Evolutionary conservation across 2,113 vertebrate genomes (phyloP).

Genomic region (Amphiprion ocellaris): DNA sequence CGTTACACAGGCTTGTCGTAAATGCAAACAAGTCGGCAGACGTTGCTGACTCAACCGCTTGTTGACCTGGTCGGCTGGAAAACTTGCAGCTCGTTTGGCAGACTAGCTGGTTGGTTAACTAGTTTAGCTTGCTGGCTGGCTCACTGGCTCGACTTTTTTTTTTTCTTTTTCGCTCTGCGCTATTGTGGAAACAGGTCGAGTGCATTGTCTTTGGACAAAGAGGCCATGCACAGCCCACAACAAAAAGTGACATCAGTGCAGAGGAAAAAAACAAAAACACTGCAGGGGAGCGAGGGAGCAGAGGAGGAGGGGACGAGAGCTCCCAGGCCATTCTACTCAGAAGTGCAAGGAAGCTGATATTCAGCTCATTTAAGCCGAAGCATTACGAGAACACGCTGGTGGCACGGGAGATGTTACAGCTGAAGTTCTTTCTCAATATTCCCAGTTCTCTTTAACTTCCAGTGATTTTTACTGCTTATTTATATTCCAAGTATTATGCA

Average conservation of each 20-base stretch:
- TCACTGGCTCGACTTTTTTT: not conserved
- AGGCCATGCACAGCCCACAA: slow-evolving; percentile 68
- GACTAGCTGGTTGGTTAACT: slow-evolving; percentile 30
- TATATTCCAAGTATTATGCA: not conserved
- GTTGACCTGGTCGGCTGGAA: slow-evolving; percentile 21
- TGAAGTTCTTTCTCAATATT: slow-evolving; percentile 28
- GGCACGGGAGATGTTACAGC: slow-evolving; percentile 16
- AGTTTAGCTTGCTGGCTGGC: not conserved
- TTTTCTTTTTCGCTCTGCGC: slow-evolving; percentile 26
- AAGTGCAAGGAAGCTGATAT: slow-evolving; percentile 66
- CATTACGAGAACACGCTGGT: slow-evolving; percentile 44
- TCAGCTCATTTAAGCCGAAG: slow-evolving; percentile 47
- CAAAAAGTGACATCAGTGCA: slow-evolving; percentile 80
- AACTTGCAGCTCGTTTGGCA: not conserved
- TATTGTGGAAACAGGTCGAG: slow-evolving; percentile 75
- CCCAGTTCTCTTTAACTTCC: not conserved
- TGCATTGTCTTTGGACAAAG: slow-evolving; percentile 82
- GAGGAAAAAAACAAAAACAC: slow-evolving; percentile 80
- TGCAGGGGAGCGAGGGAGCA: slow-evolving; percentile 67
- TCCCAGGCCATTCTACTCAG: slow-evolving; percentile 58
- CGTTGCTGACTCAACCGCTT: slow-evolving; percentile 41
- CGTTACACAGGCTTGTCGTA: slow-evolving; percentile 46
- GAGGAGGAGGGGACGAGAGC: slow-evolving; percentile 49
- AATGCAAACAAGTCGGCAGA: slow-evolving; percentile 58
- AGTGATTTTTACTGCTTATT: not conserved